Conservation (phyloP, 2,113 vertebrate genomes). For the Etheostoma spectabile region DNA sequence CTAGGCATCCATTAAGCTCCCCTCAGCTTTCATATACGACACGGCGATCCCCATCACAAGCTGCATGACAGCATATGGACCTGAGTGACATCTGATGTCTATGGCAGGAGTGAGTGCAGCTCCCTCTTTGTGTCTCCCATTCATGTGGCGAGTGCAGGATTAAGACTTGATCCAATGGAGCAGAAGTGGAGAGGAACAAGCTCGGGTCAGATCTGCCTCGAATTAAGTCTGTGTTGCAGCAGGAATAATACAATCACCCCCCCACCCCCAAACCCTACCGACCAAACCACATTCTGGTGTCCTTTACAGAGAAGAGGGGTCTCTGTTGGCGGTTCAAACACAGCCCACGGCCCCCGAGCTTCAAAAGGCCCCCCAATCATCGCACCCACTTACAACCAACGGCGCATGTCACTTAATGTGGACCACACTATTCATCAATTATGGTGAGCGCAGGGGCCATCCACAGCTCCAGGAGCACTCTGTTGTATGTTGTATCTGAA, state of each 20-base stretch:
- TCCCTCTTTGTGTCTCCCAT: constrained; percentile 71
- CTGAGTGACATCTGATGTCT: constrained; percentile 77
- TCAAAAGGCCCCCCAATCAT: constrained; percentile 79
- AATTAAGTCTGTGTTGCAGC: constrained; percentile 81
- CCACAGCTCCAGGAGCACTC: constrained; percentile 66
- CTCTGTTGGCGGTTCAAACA: constrained; percentile 78
- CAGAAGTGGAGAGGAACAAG: constrained; percentile 64
- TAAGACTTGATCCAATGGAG: constrained; percentile 76
- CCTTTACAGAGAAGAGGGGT: constrained; percentile 79
- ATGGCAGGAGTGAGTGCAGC: constrained; percentile 63
- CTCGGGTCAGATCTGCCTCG: constrained; percentile 78
- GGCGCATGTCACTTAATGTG: constrained; percentile 82
- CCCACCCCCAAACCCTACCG: constrained; percentile 59
- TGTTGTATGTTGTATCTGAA: constrained; percentile 75
- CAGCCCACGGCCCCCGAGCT: constrained; percentile 64
- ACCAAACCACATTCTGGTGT: constrained; percentile 82
- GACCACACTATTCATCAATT: constrained; percentile 83
- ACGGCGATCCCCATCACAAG: constrained; percentile 60
- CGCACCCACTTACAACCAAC: constrained; percentile 80
- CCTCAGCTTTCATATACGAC: constrained; percentile 58
- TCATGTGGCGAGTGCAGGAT: constrained; percentile 81
- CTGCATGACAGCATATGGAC: constrained; percentile 70
- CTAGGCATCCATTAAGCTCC: constrained; percentile 69
- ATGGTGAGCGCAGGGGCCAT: constrained; percentile 65
- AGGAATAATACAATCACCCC: constrained; percentile 79